Base-by-base conservation (phyloP, 2,797 vertebrate species). In the Sebastiscus tertius region DNA sequence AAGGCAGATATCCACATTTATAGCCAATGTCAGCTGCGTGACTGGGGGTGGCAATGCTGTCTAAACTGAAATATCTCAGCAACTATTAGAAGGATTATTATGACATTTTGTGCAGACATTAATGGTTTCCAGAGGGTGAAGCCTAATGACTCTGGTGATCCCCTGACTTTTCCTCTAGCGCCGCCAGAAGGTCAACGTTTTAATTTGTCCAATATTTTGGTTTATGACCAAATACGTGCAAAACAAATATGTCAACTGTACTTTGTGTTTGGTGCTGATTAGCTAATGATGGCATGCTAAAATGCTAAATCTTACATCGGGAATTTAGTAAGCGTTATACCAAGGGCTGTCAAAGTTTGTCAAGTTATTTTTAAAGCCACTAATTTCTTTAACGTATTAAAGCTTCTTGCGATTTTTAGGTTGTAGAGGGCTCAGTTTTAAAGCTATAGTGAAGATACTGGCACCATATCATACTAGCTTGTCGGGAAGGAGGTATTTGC, bases 21-120 rank as follows among this genome's bases (percentile, higher is more conserved):
- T n/a, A 67, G 36, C 36, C 18, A 20, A 2, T 6, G 1, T 36
- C 33, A 36, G 31, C 33, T 1, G 6, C 5, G 31, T 34, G n/a
- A 2, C 31, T 1, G 13, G 6, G 5, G 18, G 20, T 6, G 59
- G 0, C 0, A 61, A 11, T 61, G 16, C 27, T 54, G 22, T 64
- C 33, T n/a, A 5, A 20, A 68, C 66, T 56, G 52, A 69, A 56
- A 56, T 36, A 36, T 14, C 20, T 56, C 6, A 36, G 31, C 14
- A 36, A 26, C 65, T 67, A 1, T 33, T 68, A 8, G 46, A 68
- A 1, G 65, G 26, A 14, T 63, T 24, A 24, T 34, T 26, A 6
- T 39, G 34, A 24, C 12, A 39, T 64, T 61, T 61, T 31, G 58
- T 61, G 9, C 59, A n/a, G 18, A 33, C 59, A 12, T 36, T 9